phyloP scores from a whole-genome alignment of 2,113 vertebrate species.

The Oreochromis aureus region DNA sequence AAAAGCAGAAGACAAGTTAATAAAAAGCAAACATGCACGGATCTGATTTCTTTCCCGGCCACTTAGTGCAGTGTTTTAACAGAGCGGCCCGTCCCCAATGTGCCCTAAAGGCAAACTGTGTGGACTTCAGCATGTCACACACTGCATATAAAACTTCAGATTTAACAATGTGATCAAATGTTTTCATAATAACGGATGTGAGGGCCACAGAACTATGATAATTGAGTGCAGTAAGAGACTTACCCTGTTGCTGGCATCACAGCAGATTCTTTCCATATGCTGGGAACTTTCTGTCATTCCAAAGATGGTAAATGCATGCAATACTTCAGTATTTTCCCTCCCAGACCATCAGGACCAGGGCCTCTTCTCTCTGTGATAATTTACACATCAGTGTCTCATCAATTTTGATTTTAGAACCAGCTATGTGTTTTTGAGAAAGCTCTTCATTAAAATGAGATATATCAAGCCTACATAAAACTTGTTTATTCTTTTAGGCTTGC shows the following conservation, averaged over 20 bases:
- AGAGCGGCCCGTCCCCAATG: rapidly evolving
- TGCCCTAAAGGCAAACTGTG: not conserved
- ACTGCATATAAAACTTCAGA: not conserved
- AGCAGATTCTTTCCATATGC: not conserved
- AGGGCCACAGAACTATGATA: not conserved
- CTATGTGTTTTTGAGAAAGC: not conserved
- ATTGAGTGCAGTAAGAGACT: not conserved
- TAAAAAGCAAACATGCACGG: not conserved
- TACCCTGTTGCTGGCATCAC: not conserved
- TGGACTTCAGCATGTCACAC: not conserved
- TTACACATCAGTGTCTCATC: not conserved
- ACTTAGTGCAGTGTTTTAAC: not conserved
- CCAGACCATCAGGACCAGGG: not conserved
- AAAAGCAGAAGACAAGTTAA: rapidly evolving
- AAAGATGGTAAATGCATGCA: not conserved
- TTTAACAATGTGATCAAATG: not conserved
- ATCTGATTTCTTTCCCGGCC: not conserved
- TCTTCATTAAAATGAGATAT: not conserved
- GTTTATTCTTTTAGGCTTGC: rapidly evolving
- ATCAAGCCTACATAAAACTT: not conserved
- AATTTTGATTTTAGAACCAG: not conserved
- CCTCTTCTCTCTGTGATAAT: not conserved
- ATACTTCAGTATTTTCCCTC: not conserved
- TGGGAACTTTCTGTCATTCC: not conserved
- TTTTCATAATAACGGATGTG: not conserved